These are phyloP conservation scores for Albula glossodonta DNA, from an alignment of 2,113 vertebrate species.

Conservation along the genomic window DNA sequence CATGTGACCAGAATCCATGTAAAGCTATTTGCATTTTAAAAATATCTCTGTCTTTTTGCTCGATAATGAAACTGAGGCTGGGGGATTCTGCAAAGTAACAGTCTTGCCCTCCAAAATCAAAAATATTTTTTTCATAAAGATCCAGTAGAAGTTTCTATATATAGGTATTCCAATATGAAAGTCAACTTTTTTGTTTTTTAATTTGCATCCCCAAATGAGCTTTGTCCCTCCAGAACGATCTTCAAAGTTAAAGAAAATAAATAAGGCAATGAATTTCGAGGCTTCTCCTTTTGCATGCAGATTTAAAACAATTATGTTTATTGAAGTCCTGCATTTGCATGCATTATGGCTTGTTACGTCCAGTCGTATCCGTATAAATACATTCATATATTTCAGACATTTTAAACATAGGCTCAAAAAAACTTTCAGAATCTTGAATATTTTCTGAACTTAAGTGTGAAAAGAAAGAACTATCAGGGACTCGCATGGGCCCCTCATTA, in stretches of 20 bases:
- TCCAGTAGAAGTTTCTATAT: background rate
- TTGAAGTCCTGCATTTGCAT: background rate
- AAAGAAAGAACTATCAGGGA: background rate
- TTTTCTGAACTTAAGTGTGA: background rate
- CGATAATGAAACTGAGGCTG: background rate
- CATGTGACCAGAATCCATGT: background rate
- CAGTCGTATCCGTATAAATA: slow-evolving; percentile 1
- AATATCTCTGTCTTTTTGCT: background rate
- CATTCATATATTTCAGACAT: slow-evolving; percentile 2
- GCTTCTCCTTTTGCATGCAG: background rate
- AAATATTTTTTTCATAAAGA: background rate
- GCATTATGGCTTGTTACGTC: slow-evolving; percentile 1
- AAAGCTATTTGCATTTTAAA: background rate
- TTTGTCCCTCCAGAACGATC: background rate
- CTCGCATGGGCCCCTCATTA: background rate
- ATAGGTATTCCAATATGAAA: background rate
- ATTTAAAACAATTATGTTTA: slow-evolving; percentile 9
- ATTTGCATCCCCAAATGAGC: background rate
- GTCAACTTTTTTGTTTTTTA: background rate
- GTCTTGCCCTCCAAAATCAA: background rate
- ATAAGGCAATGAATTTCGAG: background rate
- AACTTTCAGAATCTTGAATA: background rate
- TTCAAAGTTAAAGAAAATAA: slow-evolving; percentile 8
- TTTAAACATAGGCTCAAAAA: background rate
- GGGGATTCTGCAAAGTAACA: background rate